Evolutionary conservation across 2,113 vertebrate species (phyloP), one percentile per base, ranked within the genome.

Genomic region (Urocolius indicus): DNA sequence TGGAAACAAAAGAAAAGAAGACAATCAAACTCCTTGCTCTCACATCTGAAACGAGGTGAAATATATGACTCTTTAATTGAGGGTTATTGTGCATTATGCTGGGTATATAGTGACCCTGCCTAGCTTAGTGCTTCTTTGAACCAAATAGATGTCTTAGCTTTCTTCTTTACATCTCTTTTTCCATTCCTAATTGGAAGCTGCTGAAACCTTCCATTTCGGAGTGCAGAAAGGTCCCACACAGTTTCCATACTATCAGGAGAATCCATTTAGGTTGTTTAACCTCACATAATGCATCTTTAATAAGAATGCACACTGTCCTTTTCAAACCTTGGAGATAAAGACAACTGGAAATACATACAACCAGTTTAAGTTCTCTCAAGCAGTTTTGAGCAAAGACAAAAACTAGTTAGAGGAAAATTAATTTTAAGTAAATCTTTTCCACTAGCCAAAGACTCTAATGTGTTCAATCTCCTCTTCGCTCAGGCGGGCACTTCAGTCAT

Each of bases 361-460:
- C 65, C 26, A n/a, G 26, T 24, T 83, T 75, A n/a, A 61, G 14
- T 38, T 79, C 43, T 27, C 45, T 36, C 6, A 57, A 68, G 54
- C 27, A 41, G 23, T 41, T 61, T 48, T 5, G 21, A 73, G 23
- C 13, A 18, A 48, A 92, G 49, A 57, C 16, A 83, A 49, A 79
- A 67, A 49, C 21, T 4, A 80, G 36, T 12, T 65, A 58, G 67
- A 86, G 54, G 49, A 76, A 32, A 82, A 90, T 63, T 8, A 7
- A 21, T 73, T 58, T 86, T 62, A 9, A 20, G 69, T 72, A 48
- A 11, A 75, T 66, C 14, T 41, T 26, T 17, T 46, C 20, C 67
- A 8, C 46, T 68, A 45, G 23, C 18, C n/a, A 26, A 48, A 66
- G 36, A 2, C 41, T 74, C 55, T 46, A 0, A 0, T 20, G 20